These are phyloP conservation scores for Labeo catla DNA, from an alignment of 2,113 vertebrate species.

Conservation along the genomic window DNA sequence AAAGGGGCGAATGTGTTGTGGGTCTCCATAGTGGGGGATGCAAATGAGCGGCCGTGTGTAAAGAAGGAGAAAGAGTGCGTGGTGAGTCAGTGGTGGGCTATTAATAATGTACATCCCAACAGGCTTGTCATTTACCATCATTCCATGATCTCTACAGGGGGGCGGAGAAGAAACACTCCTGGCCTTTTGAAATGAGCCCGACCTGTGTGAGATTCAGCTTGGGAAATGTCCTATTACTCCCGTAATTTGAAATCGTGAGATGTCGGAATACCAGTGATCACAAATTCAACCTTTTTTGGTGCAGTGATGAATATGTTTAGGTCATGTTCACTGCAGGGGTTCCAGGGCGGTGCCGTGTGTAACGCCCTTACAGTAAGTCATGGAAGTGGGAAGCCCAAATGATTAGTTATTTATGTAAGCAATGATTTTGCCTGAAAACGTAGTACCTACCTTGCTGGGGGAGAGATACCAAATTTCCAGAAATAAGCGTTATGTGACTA, in stretches of 20 bases:
- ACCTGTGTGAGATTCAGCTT: conserved; percentile 43
- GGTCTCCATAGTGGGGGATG: conserved; percentile 21
- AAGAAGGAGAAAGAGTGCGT: not conserved
- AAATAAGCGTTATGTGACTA: not conserved
- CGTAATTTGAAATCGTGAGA: conserved; percentile 17
- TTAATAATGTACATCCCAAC: conserved; percentile 61
- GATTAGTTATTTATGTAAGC: not conserved
- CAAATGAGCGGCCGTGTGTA: conserved; percentile 48
- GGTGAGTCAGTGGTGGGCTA: conserved; percentile 43
- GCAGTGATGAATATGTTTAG: not conserved
- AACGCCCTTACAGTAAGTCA: not conserved
- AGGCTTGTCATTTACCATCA: conserved; percentile 54
- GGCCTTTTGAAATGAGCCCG: conserved; percentile 55
- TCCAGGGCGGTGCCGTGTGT: not conserved
- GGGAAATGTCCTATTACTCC: conserved; percentile 44
- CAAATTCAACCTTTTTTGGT: not conserved
- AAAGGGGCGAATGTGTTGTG: not conserved
- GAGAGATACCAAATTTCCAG: not conserved
- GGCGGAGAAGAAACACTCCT: conserved; percentile 46
- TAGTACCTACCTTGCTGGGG: not conserved
- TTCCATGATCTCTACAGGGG: conserved; percentile 53
- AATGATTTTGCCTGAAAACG: not conserved
- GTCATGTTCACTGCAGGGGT: not conserved
- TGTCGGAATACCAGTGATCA: not conserved
- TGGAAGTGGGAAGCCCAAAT: not conserved